Percentiles rank a stretch among this genome's conserved stretches.
phyloP scores from a whole-genome alignment of 2,888 invertebrate genomes.

The Unio pictorum region DNA sequence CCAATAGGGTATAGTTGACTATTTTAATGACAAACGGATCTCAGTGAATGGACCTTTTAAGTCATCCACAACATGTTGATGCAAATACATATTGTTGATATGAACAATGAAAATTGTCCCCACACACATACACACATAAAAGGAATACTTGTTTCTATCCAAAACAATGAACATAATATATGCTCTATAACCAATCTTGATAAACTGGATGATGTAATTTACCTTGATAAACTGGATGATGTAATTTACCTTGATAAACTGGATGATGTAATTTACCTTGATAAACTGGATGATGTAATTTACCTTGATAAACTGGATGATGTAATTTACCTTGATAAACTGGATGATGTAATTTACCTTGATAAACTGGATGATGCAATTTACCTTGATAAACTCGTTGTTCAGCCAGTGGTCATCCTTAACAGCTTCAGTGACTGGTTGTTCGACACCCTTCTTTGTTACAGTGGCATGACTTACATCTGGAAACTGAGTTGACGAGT shows the following conservation, averaged over 20 bases:
- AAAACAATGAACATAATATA: not conserved
- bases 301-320: constrained; percentile 80
- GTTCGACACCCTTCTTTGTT: constrained; percentile 65
- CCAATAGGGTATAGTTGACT: too few relatives aligned
- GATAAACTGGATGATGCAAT: not conserved
- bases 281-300: not conserved
- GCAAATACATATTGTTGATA: too few relatives aligned
- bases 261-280: too few relatives aligned
- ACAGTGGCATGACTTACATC: constrained; percentile 80
- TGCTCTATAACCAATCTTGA: not conserved
- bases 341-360: constrained; percentile 68
- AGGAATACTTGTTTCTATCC: too few relatives aligned
- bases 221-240: not conserved
- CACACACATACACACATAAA: too few relatives aligned
- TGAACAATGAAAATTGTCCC: too few relatives aligned
- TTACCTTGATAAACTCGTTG: constrained; percentile 82
- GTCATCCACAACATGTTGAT: too few relatives aligned
- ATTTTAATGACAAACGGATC: too few relatives aligned
- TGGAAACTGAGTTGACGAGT: constrained; percentile 98
- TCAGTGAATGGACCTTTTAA: too few relatives aligned
- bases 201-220: constrained; percentile 40
- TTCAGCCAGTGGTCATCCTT: constrained; percentile 87
- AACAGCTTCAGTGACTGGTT: constrained; percentile 80
- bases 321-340: constrained; percentile 80
- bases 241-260: constrained; percentile 80